Percentiles rank a stretch among this genome's conserved stretches.
These are phyloP conservation scores for Grammomys surdaster DNA, from an alignment of 2,113 vertebrate genomes.

Conservation along the genomic window DNA sequence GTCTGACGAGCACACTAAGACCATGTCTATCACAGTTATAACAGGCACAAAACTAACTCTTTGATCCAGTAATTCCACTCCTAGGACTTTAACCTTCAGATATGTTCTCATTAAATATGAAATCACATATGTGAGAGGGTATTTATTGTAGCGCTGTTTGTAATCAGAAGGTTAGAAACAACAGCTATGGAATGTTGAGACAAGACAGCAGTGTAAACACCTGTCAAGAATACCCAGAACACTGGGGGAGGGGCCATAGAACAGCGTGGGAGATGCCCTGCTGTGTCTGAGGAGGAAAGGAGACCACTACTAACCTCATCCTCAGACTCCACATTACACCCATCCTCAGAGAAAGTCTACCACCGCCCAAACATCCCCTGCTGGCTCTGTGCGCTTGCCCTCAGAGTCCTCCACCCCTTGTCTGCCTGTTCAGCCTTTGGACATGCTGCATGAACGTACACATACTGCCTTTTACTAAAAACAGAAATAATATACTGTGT, in stretches of 20 bases:
- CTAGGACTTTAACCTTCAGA: slow-evolving; percentile 38
- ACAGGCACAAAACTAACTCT: slow-evolving; percentile 1
- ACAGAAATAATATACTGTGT: background rate
- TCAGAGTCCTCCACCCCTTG: background rate
- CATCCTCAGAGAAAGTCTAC: background rate
- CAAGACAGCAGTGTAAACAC: background rate
- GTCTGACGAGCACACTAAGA: background rate
- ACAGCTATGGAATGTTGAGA: background rate
- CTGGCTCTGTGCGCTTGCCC: background rate
- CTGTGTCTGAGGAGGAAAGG: slow-evolving; percentile 15
- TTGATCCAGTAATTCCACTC: slow-evolving; percentile 15
- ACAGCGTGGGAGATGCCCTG: background rate
- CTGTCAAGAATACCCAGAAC: background rate
- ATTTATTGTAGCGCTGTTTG: slow-evolving; percentile 65
- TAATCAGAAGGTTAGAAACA: slow-evolving; percentile 60
- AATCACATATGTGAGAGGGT: slow-evolving; percentile 9
- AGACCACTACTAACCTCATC: background rate
- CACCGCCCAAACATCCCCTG: background rate
- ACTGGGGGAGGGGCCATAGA: background rate
- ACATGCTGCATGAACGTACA: background rate
- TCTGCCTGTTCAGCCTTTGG: background rate
- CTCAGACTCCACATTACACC: background rate
- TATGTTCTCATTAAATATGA: slow-evolving; percentile 19
- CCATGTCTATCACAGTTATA: slow-evolving; percentile 36
- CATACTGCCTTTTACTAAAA: slow-evolving; percentile 15